These are phyloP conservation scores for Lasioglossum pauxillum DNA, from an alignment of 2,888 invertebrate genomes.

Conservation along the genomic window DNA sequence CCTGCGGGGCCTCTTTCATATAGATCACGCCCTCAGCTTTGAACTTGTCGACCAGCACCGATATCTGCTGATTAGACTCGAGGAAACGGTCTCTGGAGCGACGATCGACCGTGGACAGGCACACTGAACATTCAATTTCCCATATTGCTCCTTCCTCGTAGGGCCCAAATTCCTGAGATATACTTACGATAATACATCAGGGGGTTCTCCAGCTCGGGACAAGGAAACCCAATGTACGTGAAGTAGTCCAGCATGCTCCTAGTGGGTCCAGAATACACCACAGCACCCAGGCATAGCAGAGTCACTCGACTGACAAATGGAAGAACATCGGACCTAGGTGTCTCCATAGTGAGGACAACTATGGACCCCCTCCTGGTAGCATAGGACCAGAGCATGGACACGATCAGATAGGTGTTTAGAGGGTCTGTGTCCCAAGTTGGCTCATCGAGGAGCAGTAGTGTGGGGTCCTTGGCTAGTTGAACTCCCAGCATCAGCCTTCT, in stretches of 20 bases:
- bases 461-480: slow-evolving; percentile 96
- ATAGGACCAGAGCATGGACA: slow-evolving; percentile 96
- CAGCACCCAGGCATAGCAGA: slow-evolving; percentile 95
- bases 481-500: slow-evolving; percentile 95
- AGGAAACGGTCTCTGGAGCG: slow-evolving; percentile 95
- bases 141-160: not conserved
- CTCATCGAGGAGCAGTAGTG: slow-evolving; percentile 95
- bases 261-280: slow-evolving; percentile 96
- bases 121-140: slow-evolving; percentile 85
- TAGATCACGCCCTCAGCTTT: slow-evolving; percentile 93
- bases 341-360: slow-evolving; percentile 96
- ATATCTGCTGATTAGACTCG: slow-evolving; percentile 97
- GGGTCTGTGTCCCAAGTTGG: slow-evolving; percentile 98
- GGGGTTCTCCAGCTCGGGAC: slow-evolving; percentile 98
- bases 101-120: slow-evolving; percentile 91
- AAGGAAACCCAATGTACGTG: slow-evolving; percentile 97
- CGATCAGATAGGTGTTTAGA: slow-evolving; percentile 96
- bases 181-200: slow-evolving; percentile 98
- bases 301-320: slow-evolving; percentile 97
- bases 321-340: slow-evolving; percentile 97
- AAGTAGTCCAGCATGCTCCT: slow-evolving; percentile 97
- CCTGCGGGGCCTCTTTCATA: slow-evolving; percentile 86
- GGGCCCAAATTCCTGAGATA: not conserved
- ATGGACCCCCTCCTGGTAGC: slow-evolving; percentile 96
- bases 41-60: slow-evolving; percentile 95